Conservation (phyloP, 2,113 vertebrate species). For the Leptobrachium ailaonicum region DNA sequence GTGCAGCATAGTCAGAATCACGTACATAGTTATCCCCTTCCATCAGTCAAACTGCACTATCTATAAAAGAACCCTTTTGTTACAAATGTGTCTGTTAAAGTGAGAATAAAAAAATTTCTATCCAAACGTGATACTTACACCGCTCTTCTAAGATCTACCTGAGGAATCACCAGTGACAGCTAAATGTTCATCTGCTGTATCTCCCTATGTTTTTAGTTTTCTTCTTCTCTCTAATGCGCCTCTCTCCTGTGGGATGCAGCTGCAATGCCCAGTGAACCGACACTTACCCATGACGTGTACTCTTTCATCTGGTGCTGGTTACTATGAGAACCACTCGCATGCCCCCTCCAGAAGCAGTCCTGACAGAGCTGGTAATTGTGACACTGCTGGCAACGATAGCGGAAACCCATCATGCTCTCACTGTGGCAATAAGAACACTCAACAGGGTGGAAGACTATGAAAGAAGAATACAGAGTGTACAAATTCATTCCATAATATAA, state of each 20-base stretch:
- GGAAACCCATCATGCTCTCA: constrained; percentile 99
- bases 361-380: constrained; percentile 99
- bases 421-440: constrained; percentile 98
- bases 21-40: no score
- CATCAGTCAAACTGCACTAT: no score
- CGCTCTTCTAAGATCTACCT: background rate
- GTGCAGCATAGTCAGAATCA: no score
- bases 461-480: constrained; percentile 28
- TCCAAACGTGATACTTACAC: constrained; percentile 10
- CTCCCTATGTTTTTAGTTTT: constrained; percentile 8
- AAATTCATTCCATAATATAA: background rate
- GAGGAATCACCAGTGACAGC: background rate
- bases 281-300: constrained; percentile 98
- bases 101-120: no score
- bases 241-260: constrained; percentile 14
- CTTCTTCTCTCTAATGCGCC: background rate
- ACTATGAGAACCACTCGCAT: constrained; percentile 96
- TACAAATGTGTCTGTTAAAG: no score
- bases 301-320: constrained; percentile 99
- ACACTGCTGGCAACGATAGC: constrained; percentile 99
- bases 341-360: constrained; percentile 99
- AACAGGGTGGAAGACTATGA: constrained; percentile 95
- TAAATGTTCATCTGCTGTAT: background rate
- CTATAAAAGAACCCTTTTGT: no score
- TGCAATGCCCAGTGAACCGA: constrained; percentile 42